Percentiles rank a stretch among this genome's conserved stretches.
phyloP scores from a whole-genome alignment of 2,113 vertebrate species.

The Ciconia boyciana region DNA sequence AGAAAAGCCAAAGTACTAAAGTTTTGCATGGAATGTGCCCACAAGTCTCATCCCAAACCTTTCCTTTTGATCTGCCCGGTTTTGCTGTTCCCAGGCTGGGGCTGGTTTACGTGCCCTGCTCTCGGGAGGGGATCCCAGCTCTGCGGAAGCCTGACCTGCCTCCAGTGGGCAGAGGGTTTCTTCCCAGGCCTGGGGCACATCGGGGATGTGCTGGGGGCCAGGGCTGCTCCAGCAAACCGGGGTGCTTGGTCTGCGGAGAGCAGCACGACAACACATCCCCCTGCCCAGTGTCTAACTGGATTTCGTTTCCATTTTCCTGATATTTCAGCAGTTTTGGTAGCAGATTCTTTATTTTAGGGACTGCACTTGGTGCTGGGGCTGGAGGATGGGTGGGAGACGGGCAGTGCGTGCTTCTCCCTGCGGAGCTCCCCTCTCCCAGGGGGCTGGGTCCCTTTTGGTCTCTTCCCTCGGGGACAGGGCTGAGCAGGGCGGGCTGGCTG shows the following conservation, averaged over 20 bases:
- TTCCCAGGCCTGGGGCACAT: not conserved
- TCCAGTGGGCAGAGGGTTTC: not conserved
- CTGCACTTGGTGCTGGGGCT: not conserved
- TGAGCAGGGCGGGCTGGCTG: not conserved
- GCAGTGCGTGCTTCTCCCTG: not conserved
- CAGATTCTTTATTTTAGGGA: not conserved
- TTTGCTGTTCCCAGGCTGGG: no score
- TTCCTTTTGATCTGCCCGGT: not conserved
- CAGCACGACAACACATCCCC: accelerated
- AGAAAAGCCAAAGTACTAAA: not conserved
- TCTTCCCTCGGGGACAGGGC: not conserved
- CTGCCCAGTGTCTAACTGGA: not conserved
- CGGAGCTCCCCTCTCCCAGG: not conserved
- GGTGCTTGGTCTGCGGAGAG: not conserved
- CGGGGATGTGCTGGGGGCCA: accelerated
- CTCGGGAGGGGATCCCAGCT: not conserved
- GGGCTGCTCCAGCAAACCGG: not conserved
- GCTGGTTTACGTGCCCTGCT: not conserved
- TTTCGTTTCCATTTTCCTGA: not conserved
- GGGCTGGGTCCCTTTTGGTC: not conserved
- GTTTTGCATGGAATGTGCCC: accelerated
- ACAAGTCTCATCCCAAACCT: no score
- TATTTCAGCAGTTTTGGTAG: not conserved
- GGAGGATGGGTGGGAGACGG: not conserved
- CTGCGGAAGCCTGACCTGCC: not conserved